These are phyloP conservation scores for Onchidella celtica DNA, from an alignment of 2,888 invertebrate genomes.

Conservation along the genomic window DNA sequence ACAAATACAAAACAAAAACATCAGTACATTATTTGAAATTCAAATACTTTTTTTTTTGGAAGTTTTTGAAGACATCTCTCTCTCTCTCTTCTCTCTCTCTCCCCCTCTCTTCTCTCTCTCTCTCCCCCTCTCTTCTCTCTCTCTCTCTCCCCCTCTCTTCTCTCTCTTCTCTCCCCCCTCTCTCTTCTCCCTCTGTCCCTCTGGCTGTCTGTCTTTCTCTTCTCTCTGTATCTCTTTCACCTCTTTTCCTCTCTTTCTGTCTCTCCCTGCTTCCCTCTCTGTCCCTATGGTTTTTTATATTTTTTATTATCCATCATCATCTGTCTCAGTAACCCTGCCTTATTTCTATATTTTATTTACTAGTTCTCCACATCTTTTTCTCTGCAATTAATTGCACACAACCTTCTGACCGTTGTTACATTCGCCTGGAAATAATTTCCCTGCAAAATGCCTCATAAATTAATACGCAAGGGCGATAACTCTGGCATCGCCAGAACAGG, in stretches of 20 bases:
- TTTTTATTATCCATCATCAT: too few species aligned
- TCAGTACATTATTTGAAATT: too few species aligned
- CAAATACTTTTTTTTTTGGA: too few species aligned
- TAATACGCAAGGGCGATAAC: too few species aligned
- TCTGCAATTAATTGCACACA: too few species aligned
- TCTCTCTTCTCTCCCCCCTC: background rate
- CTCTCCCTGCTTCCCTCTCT: background rate
- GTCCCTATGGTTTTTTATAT: too few species aligned
- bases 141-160: background rate
- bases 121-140: background rate
- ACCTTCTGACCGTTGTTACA: too few species aligned
- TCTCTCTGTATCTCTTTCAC: background rate
- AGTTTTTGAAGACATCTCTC: background rate
- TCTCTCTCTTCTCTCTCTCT: background rate
- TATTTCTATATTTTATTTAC: background rate
- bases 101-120: background rate
- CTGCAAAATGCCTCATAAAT: too few species aligned
- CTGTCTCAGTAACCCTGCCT: background rate
- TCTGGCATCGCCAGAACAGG: too few species aligned
- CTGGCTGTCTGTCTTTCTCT: background rate
- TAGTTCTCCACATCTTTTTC: background rate
- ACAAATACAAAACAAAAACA: too few species aligned
- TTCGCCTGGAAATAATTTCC: too few species aligned
- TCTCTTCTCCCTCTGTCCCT: background rate
- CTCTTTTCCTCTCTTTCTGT: background rate